Conservation (phyloP, 2,888 invertebrate genomes). For the Hydroisotoma schaefferi region DNA sequence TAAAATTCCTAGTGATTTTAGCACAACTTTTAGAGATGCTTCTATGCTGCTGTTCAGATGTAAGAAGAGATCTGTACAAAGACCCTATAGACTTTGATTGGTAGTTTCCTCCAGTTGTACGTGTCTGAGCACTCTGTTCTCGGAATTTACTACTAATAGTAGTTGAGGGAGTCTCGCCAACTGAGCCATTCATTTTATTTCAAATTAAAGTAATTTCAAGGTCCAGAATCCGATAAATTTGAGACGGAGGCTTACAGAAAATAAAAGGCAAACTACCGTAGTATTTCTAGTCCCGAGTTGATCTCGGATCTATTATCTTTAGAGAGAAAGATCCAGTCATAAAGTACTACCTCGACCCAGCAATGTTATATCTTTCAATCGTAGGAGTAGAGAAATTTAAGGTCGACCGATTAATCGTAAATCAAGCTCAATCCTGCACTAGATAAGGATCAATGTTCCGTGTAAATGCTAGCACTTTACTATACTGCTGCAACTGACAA, state of each 20-base stretch:
- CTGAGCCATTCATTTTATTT: slow-evolving; percentile 16
- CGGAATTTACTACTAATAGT: no score
- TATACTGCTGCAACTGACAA: slow-evolving; percentile 10
- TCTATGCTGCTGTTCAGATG: no score
- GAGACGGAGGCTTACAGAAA: not conserved
- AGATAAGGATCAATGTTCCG: slow-evolving; percentile 13
- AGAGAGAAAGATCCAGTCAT: not conserved
- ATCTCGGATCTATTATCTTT: no score
- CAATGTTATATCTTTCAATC: no score
- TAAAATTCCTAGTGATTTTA: slow-evolving; percentile 10
- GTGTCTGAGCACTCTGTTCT: no score
- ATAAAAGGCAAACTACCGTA: no score
- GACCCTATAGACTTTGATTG: no score
- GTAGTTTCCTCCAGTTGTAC: no score
- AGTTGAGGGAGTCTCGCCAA: not conserved
- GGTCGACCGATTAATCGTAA: slow-evolving; percentile 12
- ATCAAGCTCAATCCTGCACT: slow-evolving; percentile 7
- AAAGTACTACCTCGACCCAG: no score
- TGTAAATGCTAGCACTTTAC: slow-evolving; percentile 11
- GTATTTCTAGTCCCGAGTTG: no score
- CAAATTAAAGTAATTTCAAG: slow-evolving; percentile 20
- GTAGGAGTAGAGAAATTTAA: not conserved
- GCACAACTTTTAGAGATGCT: not conserved
- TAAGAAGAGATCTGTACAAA: no score
- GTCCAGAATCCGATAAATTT: slow-evolving; percentile 14